Evolutionary conservation across 2,888 invertebrate genomes (phyloP), one percentile per base, ranked within the genome.

Genomic region (Frankliniella intonsa): DNA sequence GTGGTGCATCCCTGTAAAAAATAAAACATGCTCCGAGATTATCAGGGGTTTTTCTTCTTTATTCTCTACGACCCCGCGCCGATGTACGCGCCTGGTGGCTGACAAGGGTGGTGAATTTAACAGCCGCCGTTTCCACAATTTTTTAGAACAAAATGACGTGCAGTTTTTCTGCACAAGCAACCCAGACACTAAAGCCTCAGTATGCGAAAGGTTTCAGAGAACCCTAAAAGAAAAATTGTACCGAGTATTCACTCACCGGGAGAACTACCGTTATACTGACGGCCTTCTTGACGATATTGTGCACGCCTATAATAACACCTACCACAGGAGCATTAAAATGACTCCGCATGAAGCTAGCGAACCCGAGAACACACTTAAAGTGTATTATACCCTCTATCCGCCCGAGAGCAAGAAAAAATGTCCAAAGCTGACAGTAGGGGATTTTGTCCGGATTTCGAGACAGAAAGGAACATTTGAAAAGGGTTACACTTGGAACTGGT

Each of bases 371-470:
- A n/a, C n/a, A 14, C n/a, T 65, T 1, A n/a, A 65, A 65, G 65
- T 65, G 9, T 65, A 65, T 65, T 3, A 65, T 65, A 65, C 9
- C 17, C n/a, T 65, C 2, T 65, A 65, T n/a, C n/a, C 9, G 3
- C 14, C 14, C 9, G n/a, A 65, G n/a, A 0, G 9, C 9, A n/a
- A 9, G 9, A 65, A 65, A n/a, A n/a, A 65, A n/a, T 19, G n/a
- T 19, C 55, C 25, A 10, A 69, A 81, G 10, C 81, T 25, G 25
- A 25, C 49, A 50, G 50, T 82, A 19, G 83, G 84, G 5, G 83
- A 84, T 79, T 8, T 22, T 22, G 83, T 84, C 9, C 55, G 84
- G n/a, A 83, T 84, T 14, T 81, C 81, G 17, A 80, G 80, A 82
- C 82, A 82, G 27, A 84, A 83, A 50, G 65, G 62, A 51, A 12